These are phyloP conservation scores for Huso huso DNA, from an alignment of 2,797 vertebrate species.

Conservation along the genomic window DNA sequence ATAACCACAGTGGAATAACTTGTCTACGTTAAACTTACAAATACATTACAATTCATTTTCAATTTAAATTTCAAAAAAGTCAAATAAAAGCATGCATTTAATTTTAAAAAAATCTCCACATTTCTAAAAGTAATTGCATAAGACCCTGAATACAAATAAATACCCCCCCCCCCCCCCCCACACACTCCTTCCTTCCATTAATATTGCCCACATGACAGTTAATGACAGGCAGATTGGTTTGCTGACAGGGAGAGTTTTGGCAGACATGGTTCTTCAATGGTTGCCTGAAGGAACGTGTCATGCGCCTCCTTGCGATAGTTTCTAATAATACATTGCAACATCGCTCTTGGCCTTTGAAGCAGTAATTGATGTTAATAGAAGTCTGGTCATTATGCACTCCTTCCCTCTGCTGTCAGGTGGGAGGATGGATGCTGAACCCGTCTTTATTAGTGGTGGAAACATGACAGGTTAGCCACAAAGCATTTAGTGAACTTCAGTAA, in stretches of 20 bases:
- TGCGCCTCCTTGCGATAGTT: conserved; percentile 19
- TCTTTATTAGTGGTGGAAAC: not conserved
- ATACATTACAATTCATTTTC: not conserved
- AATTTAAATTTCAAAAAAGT: not conserved
- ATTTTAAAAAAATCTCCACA: not conserved
- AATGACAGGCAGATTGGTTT: conserved; percentile 15
- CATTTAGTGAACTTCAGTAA: not conserved
- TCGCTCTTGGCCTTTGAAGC: conserved; percentile 12
- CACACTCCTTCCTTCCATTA: no score
- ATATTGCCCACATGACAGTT: conserved; percentile 5
- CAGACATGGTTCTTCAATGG: conserved; percentile 20
- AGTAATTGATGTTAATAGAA: not conserved
- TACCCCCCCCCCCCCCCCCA: no score
- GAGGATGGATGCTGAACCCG: not conserved
- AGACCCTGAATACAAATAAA: no score
- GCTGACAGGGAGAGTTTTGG: conserved; percentile 14
- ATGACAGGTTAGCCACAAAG: not conserved
- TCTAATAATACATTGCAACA: conserved; percentile 10
- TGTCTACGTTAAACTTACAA: not conserved
- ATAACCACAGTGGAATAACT: not conserved
- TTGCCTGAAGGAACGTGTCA: conserved; percentile 21
- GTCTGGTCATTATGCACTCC: not conserved
- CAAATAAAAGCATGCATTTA: not conserved
- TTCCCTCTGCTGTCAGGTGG: not conserved
- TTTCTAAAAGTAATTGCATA: not conserved